Percentiles rank a stretch among this genome's conserved stretches.
phyloP scores from a whole-genome alignment of 1,140 invertebrate genomes.

The Plectrocnemia conspersa region DNA sequence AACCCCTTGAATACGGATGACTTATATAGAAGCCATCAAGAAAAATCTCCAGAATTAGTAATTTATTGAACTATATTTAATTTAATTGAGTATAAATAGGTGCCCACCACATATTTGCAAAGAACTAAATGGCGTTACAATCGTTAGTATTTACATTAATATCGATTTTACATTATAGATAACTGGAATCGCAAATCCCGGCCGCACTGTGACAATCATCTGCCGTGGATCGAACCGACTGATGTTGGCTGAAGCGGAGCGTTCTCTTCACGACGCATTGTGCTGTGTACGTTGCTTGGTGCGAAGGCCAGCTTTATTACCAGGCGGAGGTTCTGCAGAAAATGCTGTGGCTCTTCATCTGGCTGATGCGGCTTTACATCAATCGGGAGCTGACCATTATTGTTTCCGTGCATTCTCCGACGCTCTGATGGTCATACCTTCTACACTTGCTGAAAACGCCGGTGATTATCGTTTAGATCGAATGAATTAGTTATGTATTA shows the following conservation, averaged over 20 bases:
- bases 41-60: no score
- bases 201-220: conserved; percentile 88
- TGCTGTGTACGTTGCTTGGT: conserved; percentile 97
- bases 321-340: conserved; percentile 96
- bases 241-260: conserved; percentile 89
- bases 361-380: conserved; percentile 74
- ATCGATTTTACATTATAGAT: conserved; percentile 51
- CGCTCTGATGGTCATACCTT: conserved; percentile 95
- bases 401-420: conserved; percentile 93
- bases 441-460: conserved; percentile 98
- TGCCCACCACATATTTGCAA: no score
- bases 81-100: no score
- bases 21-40: no score
- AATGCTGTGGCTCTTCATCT: conserved; percentile 86
- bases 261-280: conserved; percentile 96
- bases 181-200: conserved; percentile 83
- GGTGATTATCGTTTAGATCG: no score
- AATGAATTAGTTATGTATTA: no score
- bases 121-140: no score
- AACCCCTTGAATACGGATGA: no score
- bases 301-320: conserved; percentile 83
- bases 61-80: no score
- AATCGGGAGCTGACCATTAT: conserved; percentile 90
- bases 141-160: conserved; percentile 2
- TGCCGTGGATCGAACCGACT: conserved; percentile 97